These are phyloP conservation scores for Megaustenia siamemsis DNA, from an alignment of 2,888 invertebrate genomes.

Conservation along the genomic window DNA sequence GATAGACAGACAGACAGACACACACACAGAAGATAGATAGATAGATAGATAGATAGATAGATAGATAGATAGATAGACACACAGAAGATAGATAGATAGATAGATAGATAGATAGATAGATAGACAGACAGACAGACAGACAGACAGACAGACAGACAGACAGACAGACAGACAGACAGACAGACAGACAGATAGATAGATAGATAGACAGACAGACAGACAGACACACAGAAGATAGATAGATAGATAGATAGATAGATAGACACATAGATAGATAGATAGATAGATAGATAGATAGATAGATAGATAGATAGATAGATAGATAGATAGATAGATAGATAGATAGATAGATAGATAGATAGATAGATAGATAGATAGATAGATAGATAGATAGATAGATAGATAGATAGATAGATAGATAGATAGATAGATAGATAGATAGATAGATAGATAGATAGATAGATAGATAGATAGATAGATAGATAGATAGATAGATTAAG, in stretches of 20 bases:
- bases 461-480: not conserved
- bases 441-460: not conserved
- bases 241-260: no score
- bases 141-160: not conserved
- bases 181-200: no score
- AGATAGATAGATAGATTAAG: not conserved
- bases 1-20: no score
- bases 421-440: constrained; percentile 41
- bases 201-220: no score
- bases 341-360: not conserved
- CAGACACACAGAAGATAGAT: no score
- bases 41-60: no score
- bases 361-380: not conserved
- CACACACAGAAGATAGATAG: no score
- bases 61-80: no score
- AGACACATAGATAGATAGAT: not conserved
- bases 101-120: no score
- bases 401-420: not conserved
- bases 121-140: no score
- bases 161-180: not conserved
- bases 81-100: no score
- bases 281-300: not conserved
- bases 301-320: no score
- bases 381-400: not conserved
- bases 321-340: not conserved